These are phyloP conservation scores for Drosophila siamana DNA, from an alignment of 2,888 invertebrate genomes.

Conservation along the genomic window DNA sequence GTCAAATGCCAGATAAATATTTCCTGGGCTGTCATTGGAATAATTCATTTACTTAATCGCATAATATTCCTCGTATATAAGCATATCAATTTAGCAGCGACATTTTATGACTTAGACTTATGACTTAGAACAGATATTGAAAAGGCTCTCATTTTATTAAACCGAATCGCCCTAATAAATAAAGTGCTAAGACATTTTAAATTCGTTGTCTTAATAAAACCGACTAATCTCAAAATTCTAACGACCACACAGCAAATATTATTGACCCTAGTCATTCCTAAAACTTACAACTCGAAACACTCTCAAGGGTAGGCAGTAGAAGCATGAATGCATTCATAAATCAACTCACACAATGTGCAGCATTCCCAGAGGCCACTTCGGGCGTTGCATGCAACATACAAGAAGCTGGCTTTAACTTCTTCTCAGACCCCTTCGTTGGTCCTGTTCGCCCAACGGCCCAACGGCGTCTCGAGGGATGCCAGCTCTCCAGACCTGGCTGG, in stretches of 20 bases:
- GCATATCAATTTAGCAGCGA: no score
- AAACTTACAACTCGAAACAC: background rate
- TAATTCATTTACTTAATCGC: no score
- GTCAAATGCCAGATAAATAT: no score
- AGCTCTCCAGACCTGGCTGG: constrained; percentile 34
- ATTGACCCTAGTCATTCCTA: background rate
- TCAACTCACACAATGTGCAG: constrained; percentile 64
- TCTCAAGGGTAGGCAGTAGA: background rate
- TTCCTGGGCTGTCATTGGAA: no score
- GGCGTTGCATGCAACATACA: constrained; percentile 81
- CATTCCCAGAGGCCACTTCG: constrained; percentile 44
- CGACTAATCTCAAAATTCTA: background rate
- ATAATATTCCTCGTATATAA: no score
- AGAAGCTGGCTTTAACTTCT: constrained; percentile 23
- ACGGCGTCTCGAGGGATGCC: constrained; percentile 31
- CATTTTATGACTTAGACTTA: no score
- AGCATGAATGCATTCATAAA: constrained; percentile 35
- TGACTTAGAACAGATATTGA: no score
- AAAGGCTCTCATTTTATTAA: no score
- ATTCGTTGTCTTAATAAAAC: no score
- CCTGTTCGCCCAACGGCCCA: constrained; percentile 13
- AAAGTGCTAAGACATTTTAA: no score
- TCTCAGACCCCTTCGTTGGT: constrained; percentile 9
- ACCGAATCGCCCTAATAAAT: no score
- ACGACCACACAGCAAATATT: constrained; percentile 10